phyloP scores from a whole-genome alignment of 2,113 vertebrate genomes.

The Bufo bufo region DNA sequence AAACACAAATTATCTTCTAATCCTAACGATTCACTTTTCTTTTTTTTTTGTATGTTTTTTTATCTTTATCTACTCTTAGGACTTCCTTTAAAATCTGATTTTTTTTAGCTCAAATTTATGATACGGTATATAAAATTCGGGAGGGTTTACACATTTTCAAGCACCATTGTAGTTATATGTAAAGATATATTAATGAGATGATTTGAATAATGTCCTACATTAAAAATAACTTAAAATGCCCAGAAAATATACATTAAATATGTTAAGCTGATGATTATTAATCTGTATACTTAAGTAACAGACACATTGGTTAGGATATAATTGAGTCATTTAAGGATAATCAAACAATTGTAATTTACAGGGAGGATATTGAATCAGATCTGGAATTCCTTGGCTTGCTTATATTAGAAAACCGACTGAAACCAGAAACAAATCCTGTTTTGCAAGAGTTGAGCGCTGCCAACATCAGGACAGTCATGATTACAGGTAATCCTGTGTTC shows the following conservation, averaged over 20 bases:
- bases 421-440: conserved; percentile 72
- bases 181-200: too few relatives aligned
- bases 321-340: background rate
- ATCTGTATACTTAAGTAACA: background rate
- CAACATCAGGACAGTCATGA: conserved; percentile 76
- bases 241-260: background rate
- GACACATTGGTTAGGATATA: background rate
- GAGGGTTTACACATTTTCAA: too few relatives aligned
- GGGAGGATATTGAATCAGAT: conserved; percentile 73
- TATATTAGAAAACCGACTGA: conserved; percentile 78
- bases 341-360: conserved; percentile 48
- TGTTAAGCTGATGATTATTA: too few relatives aligned
- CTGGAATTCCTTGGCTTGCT: conserved; percentile 77
- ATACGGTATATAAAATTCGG: too few relatives aligned
- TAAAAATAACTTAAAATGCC: background rate
- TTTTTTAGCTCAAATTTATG: too few relatives aligned
- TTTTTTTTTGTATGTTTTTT: too few relatives aligned
- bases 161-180: too few relatives aligned
- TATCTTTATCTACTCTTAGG: too few relatives aligned
- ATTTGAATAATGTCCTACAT: too few relatives aligned
- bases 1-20: too few relatives aligned
- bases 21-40: too few relatives aligned
- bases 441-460: conserved; percentile 75
- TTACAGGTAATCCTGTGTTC: conserved; percentile 72
- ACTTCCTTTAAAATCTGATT: too few relatives aligned